Base-by-base conservation (phyloP, 2,113 vertebrate species). In the Sclerurus mexicanus region DNA sequence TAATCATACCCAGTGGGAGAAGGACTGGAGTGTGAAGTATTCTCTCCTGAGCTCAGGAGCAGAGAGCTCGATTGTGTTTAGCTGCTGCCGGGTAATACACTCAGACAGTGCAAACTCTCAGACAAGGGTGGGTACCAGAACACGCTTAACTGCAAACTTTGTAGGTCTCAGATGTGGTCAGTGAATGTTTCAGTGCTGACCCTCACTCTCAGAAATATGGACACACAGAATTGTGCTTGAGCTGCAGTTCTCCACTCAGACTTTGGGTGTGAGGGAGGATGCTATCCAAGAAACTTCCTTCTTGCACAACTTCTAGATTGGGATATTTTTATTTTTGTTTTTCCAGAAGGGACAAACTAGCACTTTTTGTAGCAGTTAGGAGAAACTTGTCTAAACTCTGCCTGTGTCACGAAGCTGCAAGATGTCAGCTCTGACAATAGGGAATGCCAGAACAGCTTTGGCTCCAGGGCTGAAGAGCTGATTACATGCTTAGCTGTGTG, bases 1-100 rank as follows among this genome's bases (percentile, higher is more conserved):
- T 96, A 95, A 84, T 96, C 96, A 94, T 95, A 91, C 87, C 49
- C 90, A 87, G 95, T 89, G 72, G 88, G 88, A 97, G 93, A 76
- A 89, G 93, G 81, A 78, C 85, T 95, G 91, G 87, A 84, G 94
- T 95, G 89, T 81, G 95, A 88, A 59, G 72, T 84, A 81, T 95
- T 95, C 87, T 95, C 79, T 62, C 92, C 89, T 92, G 67, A 87
- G 82, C 78, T 84, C 93, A 94, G 46, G 42, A 84, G 74, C 31
- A 74, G 89, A 47, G 77, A 79, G 92, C 92, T 95, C 4, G 4
- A 94, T 96, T 95, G 87, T 96, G 12, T 93, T 85, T 82, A 89
- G 44, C 91, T 89, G 76, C 81, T 94, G 71, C 94, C 92, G 85
- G 35, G 49, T 93, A 56, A 89, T 53, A 44, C 66, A 89, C 85